phyloP scores from a whole-genome alignment of 2,888 invertebrate genomes.

The Toxonevra muliebris region DNA sequence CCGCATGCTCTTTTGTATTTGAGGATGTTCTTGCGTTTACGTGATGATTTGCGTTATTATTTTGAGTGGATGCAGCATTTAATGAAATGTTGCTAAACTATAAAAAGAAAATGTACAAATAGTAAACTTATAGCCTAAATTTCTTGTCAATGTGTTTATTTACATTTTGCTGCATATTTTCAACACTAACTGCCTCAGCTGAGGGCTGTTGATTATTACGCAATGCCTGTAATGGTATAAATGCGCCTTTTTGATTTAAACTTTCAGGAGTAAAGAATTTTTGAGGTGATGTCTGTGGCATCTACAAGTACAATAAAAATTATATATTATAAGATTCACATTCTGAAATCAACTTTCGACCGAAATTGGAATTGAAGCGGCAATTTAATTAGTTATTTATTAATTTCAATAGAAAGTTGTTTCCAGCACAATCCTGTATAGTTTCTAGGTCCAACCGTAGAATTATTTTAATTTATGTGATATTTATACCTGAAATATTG shows the following conservation, averaged over 20 bases:
- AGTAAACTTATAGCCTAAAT: background rate
- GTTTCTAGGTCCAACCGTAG: too few relatives aligned
- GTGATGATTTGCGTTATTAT: slow-evolving; percentile 2
- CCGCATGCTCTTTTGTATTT: too few relatives aligned
- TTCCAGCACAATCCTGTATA: too few relatives aligned
- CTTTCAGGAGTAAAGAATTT: slow-evolving; percentile 40
- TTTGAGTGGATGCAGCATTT: slow-evolving; percentile 12
- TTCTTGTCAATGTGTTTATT: slow-evolving; percentile 6
- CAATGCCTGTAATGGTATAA: slow-evolving; percentile 69
- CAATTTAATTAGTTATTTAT: background rate
- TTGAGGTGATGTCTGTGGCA: slow-evolving; percentile 31
- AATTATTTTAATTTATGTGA: too few relatives aligned
- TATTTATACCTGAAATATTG: slow-evolving; percentile 8
- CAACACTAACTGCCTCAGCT: slow-evolving; percentile 19
- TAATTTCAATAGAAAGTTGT: too few relatives aligned
- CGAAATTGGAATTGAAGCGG: background rate
- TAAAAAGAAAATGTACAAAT: background rate
- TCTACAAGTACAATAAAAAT: background rate
- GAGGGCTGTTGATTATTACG: slow-evolving; percentile 49
- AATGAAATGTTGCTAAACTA: slow-evolving; percentile 16
- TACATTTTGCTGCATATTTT: slow-evolving; percentile 39
- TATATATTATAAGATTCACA: background rate
- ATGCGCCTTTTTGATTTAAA: slow-evolving; percentile 59
- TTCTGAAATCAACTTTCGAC: background rate
- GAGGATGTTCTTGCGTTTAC: background rate